Percentiles rank a stretch among this genome's conserved stretches.
Evolutionary conservation across 2,888 invertebrate genomes (phyloP).

Genomic region (Drosophila peninsularis): DNA sequence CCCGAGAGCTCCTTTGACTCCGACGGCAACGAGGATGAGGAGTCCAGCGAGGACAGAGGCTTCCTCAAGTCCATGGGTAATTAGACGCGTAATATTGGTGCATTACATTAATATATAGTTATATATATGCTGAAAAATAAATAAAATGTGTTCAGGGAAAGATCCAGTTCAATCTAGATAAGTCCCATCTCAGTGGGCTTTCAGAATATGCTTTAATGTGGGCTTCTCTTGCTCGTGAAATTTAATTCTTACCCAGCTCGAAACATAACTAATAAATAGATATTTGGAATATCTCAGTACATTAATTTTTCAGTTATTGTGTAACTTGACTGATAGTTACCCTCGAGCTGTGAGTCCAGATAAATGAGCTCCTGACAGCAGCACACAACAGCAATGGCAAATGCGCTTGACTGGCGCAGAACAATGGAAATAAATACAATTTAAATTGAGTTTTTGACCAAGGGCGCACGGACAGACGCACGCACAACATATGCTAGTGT

Average conservation of each 20-base stretch:
- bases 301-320: neutral
- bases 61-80: conserved; percentile 6
- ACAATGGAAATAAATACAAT: conserved; percentile 69
- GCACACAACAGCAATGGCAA: conserved; percentile 30
- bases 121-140: neutral
- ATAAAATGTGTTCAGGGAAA: neutral
- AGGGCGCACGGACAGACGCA: conserved; percentile 13
- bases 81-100: conserved; percentile 1
- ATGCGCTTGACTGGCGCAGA: conserved; percentile 48
- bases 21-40: conserved; percentile 85
- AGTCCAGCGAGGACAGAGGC: conserved; percentile 52
- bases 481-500: conserved; percentile 19
- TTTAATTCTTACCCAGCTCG: neutral
- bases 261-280: neutral
- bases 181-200: no score
- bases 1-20: conserved; percentile 99
- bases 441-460: conserved; percentile 77
- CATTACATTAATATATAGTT: no score
- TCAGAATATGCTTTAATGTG: no score
- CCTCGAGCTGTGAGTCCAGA: conserved; percentile 38
- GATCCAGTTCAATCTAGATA: no score
- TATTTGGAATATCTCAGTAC: conserved; percentile 5
- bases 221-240: neutral
- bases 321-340: conserved; percentile 29
- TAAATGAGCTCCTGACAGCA: conserved; percentile 58